Conservation (phyloP, 2,888 invertebrate species). For the Helobdella robusta region DNA sequence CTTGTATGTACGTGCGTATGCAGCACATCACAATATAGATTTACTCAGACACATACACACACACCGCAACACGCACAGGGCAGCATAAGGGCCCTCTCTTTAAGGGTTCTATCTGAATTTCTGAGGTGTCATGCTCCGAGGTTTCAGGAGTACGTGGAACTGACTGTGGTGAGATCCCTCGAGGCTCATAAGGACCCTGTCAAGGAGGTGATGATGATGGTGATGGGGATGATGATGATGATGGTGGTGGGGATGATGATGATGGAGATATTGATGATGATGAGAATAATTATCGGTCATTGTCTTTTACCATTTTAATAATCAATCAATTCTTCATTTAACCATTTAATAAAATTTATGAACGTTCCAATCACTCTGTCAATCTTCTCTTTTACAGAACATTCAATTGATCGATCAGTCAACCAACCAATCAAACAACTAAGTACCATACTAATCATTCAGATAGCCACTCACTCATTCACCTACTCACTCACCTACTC, state of each 20-base stretch:
- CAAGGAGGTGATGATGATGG: conserved; percentile 49
- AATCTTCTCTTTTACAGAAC: neutral
- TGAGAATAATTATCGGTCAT: too few species aligned
- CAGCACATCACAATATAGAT: neutral
- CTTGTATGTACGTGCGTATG: neutral
- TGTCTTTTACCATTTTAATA: too few species aligned
- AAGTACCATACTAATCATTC: neutral
- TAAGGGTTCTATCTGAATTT: conserved; percentile 74
- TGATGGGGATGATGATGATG: neutral
- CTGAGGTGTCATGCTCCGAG: conserved; percentile 66
- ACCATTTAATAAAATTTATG: too few species aligned
- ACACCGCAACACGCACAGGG: conserved; percentile 38
- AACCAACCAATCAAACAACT: neutral
- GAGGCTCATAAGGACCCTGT: conserved; percentile 65
- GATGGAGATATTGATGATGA: too few species aligned
- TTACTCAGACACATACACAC: too few species aligned
- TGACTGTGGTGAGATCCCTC: conserved; percentile 77
- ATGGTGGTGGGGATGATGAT: neutral
- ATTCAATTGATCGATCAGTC: too few species aligned
- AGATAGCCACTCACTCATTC: neutral
- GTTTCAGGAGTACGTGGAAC: conserved; percentile 80
- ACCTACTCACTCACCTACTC: neutral
- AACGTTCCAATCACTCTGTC: too few species aligned
- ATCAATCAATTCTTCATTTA: too few species aligned
- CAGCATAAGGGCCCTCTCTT: conserved; percentile 56